Percentiles rank a stretch among this genome's conserved stretches.
Conservation (phyloP, 1,140 invertebrate species). For the Goniozus legneri region DNA sequence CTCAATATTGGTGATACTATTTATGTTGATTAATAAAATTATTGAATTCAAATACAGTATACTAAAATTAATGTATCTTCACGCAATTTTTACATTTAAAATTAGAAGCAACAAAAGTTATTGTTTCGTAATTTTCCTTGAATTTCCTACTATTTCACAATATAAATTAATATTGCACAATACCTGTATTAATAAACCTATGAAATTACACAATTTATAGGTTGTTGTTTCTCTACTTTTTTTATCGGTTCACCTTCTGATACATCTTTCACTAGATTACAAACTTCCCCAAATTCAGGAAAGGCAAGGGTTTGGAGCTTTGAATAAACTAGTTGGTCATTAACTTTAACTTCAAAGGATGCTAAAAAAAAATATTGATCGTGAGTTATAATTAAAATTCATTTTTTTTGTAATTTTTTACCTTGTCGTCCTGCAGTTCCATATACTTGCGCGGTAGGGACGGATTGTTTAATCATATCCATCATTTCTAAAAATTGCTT, state of each 20-base stretch:
- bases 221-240: constrained; percentile 57
- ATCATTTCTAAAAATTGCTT: constrained; percentile 60
- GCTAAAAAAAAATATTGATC: constrained; percentile 49
- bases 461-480: constrained; percentile 53
- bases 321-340: constrained; percentile 62
- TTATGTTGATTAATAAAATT: constrained; percentile 4
- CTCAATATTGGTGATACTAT: constrained; percentile 40
- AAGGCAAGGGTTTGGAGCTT: constrained; percentile 64
- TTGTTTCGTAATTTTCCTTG: no score
- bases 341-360: constrained; percentile 64
- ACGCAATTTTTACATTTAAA: no score
- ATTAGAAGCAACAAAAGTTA: no score
- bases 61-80: no score
- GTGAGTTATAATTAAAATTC: constrained; percentile 2
- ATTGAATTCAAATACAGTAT: constrained; percentile 4
- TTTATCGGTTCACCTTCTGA: constrained; percentile 50
- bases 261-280: constrained; percentile 54
- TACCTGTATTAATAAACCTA: no score
- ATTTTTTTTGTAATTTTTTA: constrained; percentile 22
- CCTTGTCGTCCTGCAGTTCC: constrained; percentile 60
- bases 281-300: constrained; percentile 62
- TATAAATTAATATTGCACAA: no score
- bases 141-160: no score
- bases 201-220: constrained; percentile 55
- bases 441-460: constrained; percentile 55